A percentile compares a stretch with the other conserved stretches of the same genome.
Evolutionary conservation across 2,888 invertebrate genomes (phyloP).

Genomic region (Siphlonurus alternatus): DNA sequence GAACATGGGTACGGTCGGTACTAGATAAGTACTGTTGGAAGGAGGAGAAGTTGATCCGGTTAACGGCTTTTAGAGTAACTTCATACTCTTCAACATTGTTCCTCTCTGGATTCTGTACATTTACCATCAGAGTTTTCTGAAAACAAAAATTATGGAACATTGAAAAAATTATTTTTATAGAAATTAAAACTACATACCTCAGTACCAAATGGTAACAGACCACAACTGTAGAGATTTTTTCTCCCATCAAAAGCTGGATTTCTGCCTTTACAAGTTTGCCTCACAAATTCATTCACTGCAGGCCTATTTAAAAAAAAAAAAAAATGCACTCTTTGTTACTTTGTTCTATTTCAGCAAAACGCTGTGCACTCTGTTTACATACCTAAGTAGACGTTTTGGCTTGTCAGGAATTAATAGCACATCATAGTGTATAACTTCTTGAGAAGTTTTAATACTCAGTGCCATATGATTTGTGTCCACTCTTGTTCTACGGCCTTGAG

Average conservation of each 20-base stretch:
- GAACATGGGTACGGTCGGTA: constrained; percentile 28
- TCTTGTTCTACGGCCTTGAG: constrained; percentile 26
- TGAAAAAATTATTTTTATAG: neutral
- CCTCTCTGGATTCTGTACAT: constrained; percentile 24
- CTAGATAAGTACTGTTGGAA: constrained; percentile 23
- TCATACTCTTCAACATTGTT: constrained; percentile 24
- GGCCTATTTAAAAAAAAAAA: constrained; percentile 15
- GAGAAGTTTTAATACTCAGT: constrained; percentile 32
- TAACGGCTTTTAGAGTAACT: constrained; percentile 36
- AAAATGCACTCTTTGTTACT: constrained; percentile 8
- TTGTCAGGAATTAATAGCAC: constrained; percentile 49
- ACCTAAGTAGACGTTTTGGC: constrained; percentile 43
- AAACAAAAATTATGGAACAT: constrained; percentile 1
- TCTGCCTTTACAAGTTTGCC: constrained; percentile 26
- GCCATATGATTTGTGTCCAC: constrained; percentile 48
- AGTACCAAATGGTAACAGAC: constrained; percentile 27
- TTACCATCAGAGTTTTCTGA: constrained; percentile 19
- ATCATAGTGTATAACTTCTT: constrained; percentile 57
- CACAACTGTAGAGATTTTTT: constrained; percentile 43
- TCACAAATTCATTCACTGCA: constrained; percentile 20
- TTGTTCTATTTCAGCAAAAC: neutral
- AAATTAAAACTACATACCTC: constrained; percentile 19
- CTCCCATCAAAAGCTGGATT: constrained; percentile 56
- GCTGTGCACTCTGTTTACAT: constrained; percentile 20
- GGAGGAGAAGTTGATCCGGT: constrained; percentile 33